Conservation (phyloP, 2,113 vertebrate species). For the Corydoras maculifer region DNA sequence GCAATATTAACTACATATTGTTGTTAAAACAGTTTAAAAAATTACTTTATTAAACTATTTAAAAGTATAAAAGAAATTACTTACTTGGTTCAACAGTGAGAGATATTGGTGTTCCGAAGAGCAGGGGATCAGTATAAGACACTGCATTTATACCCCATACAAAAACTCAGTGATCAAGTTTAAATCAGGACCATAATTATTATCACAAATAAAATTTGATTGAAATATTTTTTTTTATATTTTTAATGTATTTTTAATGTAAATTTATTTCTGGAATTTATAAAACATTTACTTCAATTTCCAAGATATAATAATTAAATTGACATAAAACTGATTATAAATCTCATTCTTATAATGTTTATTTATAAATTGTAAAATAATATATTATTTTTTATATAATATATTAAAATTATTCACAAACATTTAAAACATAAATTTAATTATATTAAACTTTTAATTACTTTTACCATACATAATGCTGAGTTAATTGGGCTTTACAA, state of each 20-base stretch:
- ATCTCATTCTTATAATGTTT: too few species aligned
- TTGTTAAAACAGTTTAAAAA: neutral
- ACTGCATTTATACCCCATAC: slow-evolving; percentile 16
- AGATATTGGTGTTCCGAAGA: slow-evolving; percentile 39
- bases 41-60: neutral
- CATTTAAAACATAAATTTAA: neutral
- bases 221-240: neutral
- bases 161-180: slow-evolving; percentile 16
- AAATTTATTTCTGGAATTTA: too few species aligned
- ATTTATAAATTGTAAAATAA: too few species aligned
- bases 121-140: slow-evolving; percentile 33
- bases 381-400: too few species aligned
- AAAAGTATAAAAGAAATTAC: slow-evolving; percentile 20
- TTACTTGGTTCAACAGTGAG: slow-evolving; percentile 41
- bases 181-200: neutral
- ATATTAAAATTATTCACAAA: neutral
- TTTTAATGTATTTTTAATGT: too few species aligned
- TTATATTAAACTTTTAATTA: too few species aligned
- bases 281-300: too few species aligned
- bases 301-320: too few species aligned
- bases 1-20: neutral
- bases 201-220: neutral
- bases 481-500: slow-evolving; percentile 29
- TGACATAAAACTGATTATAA: too few species aligned
- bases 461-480: slow-evolving; percentile 16